A percentile compares a stretch with the other conserved stretches of the same genome.
Evolutionary conservation across 1,140 invertebrate genomes (phyloP).

Genomic region (Aricia agestis): DNA sequence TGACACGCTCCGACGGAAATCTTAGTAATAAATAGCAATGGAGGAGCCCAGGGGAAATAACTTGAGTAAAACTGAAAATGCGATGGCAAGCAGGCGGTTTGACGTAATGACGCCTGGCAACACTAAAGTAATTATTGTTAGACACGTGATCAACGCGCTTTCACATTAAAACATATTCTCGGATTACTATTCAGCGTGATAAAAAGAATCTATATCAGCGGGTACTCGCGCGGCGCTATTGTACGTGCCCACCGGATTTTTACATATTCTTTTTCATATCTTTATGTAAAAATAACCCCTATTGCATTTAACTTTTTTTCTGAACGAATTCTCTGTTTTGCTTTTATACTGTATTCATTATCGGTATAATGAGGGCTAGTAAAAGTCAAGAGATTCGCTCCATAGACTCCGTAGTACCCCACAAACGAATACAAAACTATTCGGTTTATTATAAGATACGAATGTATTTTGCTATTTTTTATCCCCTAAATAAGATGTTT

Average conservation of each 20-base stretch:
- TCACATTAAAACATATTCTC: conserved; percentile 49
- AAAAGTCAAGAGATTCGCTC: not conserved
- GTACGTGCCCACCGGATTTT: conserved; percentile 16
- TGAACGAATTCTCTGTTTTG: conserved; percentile 7
- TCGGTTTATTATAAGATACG: not conserved
- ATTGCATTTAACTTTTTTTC: conserved; percentile 8
- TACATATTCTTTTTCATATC: conserved; percentile 14
- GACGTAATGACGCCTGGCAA: conserved; percentile 55
- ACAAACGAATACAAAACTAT: not conserved
- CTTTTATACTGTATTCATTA: conserved; percentile 7
- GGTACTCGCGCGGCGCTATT: conserved; percentile 2
- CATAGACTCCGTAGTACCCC: not conserved
- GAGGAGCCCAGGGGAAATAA: conserved; percentile 60
- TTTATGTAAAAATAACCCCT: conserved; percentile 18
- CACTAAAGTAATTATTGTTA: conserved; percentile 69
- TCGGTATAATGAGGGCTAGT: not conserved
- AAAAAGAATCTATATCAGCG: conserved; percentile 25
- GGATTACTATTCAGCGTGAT: conserved; percentile 35
- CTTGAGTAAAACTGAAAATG: conserved; percentile 59
- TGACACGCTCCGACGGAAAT: conserved; percentile 43
- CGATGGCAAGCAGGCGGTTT: conserved; percentile 49
- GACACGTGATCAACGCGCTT: conserved; percentile 53
- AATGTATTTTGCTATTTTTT: not conserved
- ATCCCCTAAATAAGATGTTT: not conserved
- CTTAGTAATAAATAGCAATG: conserved; percentile 63